Evolutionary conservation across 2,888 invertebrate genomes (phyloP), one percentile per base, ranked within the genome.

Genomic region (Callinectes sapidus): DNA sequence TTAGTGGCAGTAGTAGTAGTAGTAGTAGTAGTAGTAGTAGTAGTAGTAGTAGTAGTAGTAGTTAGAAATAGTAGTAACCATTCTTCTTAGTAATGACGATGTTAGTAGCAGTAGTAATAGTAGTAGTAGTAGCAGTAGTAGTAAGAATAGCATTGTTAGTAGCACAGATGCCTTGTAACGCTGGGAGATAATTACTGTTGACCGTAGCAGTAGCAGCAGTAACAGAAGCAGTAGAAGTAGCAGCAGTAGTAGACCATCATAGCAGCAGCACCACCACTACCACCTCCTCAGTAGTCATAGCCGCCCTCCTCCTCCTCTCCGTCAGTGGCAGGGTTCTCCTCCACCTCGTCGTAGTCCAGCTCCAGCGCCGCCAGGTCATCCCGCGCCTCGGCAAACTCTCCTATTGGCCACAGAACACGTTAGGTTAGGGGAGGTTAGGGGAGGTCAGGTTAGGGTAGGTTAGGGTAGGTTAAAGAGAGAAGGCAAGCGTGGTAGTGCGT

Each of bases 361-460:
- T 94, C 94, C 3, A 94, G 81, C 23, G 94, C 94, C 2, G 94
- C 94, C 5, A 91, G 61, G 92, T 94, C 94, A 48, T 94, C 94
- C 18, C 94, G 91, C 8, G 94, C 94, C 66, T 94, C 94, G 14
- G 89, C 32, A 91, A 94, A 98, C 97, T 98, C 98, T 94, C 94
- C 94, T 94, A 28, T 1, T 8, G 89, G 55, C 35, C 10, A 18
- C 18, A 81, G 32, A 32, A 2, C 1, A 35, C 2, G 81, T 35
- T 16, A 16, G 32, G 81, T 14, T 13, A 16, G 8, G 32, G 0
- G 16, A 14, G n/a, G 6, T 23, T 18, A 71, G 0, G 71, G n/a
- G n/a, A 71, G n/a, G n/a, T 71, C 5, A 71, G n/a, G n/a, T 5
- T 55, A 18, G 2, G 14, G 2, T 55, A 55, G 39, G 39, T 39